Base-by-base conservation (phyloP, 2,888 invertebrate genomes). In the Metopia argyrocephala region DNA sequence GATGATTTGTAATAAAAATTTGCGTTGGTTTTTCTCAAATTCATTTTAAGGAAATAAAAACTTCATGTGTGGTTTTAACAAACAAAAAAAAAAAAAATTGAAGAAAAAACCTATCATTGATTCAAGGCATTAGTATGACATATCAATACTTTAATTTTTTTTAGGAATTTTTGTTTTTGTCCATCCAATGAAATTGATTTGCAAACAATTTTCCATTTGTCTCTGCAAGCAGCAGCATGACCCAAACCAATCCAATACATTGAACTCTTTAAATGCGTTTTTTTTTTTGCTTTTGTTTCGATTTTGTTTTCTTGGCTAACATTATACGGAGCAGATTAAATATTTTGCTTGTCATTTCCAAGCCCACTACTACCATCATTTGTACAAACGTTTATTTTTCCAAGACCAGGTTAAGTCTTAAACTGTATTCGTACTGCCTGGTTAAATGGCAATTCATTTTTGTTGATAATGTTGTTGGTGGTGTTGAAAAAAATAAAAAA, bases 221-320 rank as follows among this genome's bases (percentile, higher is more conserved):
- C 71, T 57, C 48, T 18, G 52, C 6, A n/a, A n/a, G n/a, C n/a
- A n/a, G n/a, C 57, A 48, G 65, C 38, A 69, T 76, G 69, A 59
- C 64, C 61, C 74, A 74, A 54, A 74, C 69, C 69, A 66, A 78
- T 70, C 69, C 69, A 66, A 78, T 70, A 65, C 74, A 81, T 70
- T 81, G 78, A 81, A 78, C 74, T 70, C 1, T 25, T 48, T 6
- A 45, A 50, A 50, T 3, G 20, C 18, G 23, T 62, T 31, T 25
- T 15, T 2, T 45, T 62, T 70, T 73, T 46, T 48, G 38, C 20
- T 62, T 69, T n/a, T 27, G 48, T 31, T 12, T 2, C 7, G 31
- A 7, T 31, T 38, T 9, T 38, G 3, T 0, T 12, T 31, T 38
- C 12, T 12, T 1, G 12, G 3, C 3, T 12, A 38, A 38, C 15